Evolutionary conservation across 2,113 vertebrate genomes (phyloP), one percentile per base, ranked within the genome.

Genomic region (Pelobates fuscus): DNA sequence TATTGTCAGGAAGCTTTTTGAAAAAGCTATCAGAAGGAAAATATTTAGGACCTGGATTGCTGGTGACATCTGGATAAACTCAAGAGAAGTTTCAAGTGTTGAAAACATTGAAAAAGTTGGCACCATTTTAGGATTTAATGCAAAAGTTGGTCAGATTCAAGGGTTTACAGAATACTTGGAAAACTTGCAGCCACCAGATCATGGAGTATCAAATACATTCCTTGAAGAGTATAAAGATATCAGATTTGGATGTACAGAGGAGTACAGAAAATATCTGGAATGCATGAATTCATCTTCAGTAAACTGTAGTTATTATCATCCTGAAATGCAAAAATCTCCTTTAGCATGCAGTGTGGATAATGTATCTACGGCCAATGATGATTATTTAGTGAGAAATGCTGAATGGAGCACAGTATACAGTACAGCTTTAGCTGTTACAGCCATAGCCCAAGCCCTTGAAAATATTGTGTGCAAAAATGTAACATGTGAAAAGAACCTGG

Each of bases 181-280:
- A 61, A 84, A 85, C 61, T 77, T 89, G 1, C 17, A 73, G 2
- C 49, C 68, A 21, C 37, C 68, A 21, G 43, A 63, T 7, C 81
- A 81, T 2, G 83, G 81, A 4, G 77, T 83, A 10, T 64, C 72
- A 54, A 90, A 90, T 77, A 41, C 55, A 27, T 88, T 87, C 25
- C 82, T 91, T 52, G 78, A 88, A 63, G 63, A 88, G 52, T 90
- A 91, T 78, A 87, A 83, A 67, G 70, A 82, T 71, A 54, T 88
- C 15, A 79, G 81, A 43, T 84, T 82, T 60, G 80, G 80, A 41
- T 91, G 88, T 64, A 68, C 70, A 17, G 2, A 80, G 8, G 81
- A 81, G 27, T 43, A 78, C 27, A 66, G 59, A 7, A 8, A 83
- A 8, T 70, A 77, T 54, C 72, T 57, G 1, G 61, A 79, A 26